Evolutionary conservation across 1,140 invertebrate genomes (phyloP).

Genomic region (Limonius californicus): DNA sequence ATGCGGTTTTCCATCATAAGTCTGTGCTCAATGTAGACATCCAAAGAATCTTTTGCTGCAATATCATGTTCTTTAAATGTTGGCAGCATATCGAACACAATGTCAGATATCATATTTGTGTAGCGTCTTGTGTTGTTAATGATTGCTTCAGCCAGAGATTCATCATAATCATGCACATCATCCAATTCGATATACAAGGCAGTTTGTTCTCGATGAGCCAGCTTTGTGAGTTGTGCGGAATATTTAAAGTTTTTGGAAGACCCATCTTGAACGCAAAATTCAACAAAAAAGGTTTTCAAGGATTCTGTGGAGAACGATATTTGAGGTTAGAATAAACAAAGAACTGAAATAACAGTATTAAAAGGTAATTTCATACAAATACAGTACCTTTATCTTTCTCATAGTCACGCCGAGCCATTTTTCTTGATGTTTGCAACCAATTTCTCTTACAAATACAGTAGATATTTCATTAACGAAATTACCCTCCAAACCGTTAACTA

Average conservation of each 20-base stretch:
- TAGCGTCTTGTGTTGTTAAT: conserved; percentile 83
- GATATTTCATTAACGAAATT: too few relatives aligned
- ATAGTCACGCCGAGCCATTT: conserved; percentile 53
- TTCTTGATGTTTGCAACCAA: too few relatives aligned
- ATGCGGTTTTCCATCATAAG: conserved; percentile 83
- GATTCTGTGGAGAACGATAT: conserved; percentile 60
- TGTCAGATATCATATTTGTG: conserved; percentile 75
- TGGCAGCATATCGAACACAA: conserved; percentile 85
- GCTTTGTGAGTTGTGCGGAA: conserved; percentile 72
- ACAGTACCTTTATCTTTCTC: conserved; percentile 53
- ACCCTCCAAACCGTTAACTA: too few relatives aligned
- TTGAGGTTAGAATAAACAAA: neutral
- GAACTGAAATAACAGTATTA: conserved; percentile 22
- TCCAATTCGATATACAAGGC: conserved; percentile 84
- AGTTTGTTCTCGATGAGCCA: conserved; percentile 91
- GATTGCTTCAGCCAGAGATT: conserved; percentile 77
- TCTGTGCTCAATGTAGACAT: conserved; percentile 98
- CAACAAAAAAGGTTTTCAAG: conserved; percentile 78
- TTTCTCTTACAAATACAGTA: too few relatives aligned
- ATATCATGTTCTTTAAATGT: conserved; percentile 81
- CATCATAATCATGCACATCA: conserved; percentile 81
- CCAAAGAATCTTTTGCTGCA: conserved; percentile 85
- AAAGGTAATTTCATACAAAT: conserved; percentile 6
- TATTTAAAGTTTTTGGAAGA: conserved; percentile 83
- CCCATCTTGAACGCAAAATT: conserved; percentile 70